Conservation (phyloP, 2,797 vertebrate genomes). For the Monodelphis domestica region DNA sequence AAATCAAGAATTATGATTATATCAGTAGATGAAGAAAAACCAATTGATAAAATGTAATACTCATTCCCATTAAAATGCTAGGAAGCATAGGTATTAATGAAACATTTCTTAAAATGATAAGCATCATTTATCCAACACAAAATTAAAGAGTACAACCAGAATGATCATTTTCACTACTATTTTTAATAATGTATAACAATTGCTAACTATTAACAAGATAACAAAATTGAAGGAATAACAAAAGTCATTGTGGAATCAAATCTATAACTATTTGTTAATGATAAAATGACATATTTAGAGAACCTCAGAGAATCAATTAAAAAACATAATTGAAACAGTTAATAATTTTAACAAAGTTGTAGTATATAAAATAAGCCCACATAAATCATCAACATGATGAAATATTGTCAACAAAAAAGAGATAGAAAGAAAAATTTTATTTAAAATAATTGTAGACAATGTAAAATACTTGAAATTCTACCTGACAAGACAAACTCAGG, state of each 20-base stretch:
- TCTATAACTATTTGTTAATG: neutral
- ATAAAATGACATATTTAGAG: neutral
- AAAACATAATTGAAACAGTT: no score
- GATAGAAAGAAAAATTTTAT: neutral
- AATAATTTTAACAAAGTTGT: no score
- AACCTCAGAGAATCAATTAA: neutral
- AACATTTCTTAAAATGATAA: neutral
- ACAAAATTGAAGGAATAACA: neutral
- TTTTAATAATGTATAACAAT: neutral
- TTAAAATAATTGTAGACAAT: neutral
- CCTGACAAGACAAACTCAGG: neutral
- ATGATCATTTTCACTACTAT: neutral
- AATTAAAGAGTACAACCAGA: no score
- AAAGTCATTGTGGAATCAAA: neutral
- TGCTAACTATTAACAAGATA: neutral
- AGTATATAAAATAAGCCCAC: no score
- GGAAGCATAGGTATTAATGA: no score
- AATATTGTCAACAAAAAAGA: neutral
- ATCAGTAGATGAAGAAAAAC: neutral
- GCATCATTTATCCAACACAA: no score
- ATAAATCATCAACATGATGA: neutral
- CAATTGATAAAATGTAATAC: neutral
- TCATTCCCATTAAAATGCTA: no score
- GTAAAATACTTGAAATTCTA: no score
- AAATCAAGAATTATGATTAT: neutral